Percentiles rank a stretch among this genome's conserved stretches.
These are phyloP conservation scores for Steatocranus sp. DNA, from an alignment of 2,797 vertebrate species.

Conservation along the genomic window DNA sequence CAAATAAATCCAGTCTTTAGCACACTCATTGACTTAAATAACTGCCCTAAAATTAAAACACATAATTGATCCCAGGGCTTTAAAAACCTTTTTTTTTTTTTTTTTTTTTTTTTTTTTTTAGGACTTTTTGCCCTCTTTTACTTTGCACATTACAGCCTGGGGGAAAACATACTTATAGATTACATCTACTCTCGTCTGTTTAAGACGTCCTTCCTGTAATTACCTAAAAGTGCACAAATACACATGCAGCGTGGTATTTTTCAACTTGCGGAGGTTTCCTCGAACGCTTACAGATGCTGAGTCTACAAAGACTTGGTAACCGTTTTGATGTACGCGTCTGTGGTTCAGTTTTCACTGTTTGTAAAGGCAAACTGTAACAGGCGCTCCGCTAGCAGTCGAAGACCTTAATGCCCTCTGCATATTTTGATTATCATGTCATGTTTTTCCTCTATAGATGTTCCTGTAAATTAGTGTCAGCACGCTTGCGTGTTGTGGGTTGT, in stretches of 20 bases:
- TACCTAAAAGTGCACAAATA: background rate
- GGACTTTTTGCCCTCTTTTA: background rate
- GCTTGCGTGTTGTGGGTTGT: background rate
- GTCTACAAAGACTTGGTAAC: background rate
- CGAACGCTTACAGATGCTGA: background rate
- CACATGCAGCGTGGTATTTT: background rate
- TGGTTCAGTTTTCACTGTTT: constrained; percentile 11
- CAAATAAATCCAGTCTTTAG: background rate
- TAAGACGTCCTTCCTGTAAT: constrained; percentile 58
- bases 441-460: background rate
- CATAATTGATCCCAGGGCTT: background rate
- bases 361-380: background rate
- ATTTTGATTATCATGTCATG: background rate
- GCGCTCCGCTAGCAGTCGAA: background rate
- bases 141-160: background rate
- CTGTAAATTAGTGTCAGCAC: background rate
- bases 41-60: background rate
- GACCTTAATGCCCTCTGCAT: background rate
- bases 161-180: constrained; percentile 15
- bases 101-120: background rate
- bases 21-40: background rate
- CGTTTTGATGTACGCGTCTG: background rate
- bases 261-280: background rate
- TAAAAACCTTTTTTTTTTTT: rapidly evolving
- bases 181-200: constrained; percentile 31